phyloP scores from a whole-genome alignment of 2,797 vertebrate species.

The Pangasius krempfi region DNA sequence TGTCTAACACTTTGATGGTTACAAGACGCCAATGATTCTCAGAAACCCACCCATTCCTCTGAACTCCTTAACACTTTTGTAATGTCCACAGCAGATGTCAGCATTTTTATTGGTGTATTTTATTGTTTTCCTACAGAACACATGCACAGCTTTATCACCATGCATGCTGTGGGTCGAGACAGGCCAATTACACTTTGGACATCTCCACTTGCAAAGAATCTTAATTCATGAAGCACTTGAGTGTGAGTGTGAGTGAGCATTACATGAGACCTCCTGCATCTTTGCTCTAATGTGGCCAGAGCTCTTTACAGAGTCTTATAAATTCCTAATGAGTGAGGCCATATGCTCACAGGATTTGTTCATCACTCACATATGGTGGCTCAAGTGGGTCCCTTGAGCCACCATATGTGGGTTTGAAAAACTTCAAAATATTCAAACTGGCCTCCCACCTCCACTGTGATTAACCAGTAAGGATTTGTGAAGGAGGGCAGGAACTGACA shows the following conservation, averaged over 20 bases:
- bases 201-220: not conserved
- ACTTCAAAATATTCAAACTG: conserved; percentile 7
- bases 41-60: not conserved
- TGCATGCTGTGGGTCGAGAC: not conserved
- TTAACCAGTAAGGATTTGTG: not conserved
- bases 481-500: conserved; percentile 15
- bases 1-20: not conserved
- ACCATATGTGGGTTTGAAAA: conserved; percentile 24
- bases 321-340: conserved; percentile 17
- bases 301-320: conserved; percentile 17
- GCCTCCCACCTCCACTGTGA: conserved; percentile 9
- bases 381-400: conserved; percentile 8
- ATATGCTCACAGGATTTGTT: conserved; percentile 10
- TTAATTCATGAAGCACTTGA: not conserved
- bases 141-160: not conserved
- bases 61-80: not conserved
- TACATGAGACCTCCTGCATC: conserved; percentile 10
- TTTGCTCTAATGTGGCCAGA: not conserved
- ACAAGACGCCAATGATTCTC: not conserved
- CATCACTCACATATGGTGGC: conserved; percentile 17
- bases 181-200: not conserved
- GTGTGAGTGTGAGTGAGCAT: not conserved
- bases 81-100: not conserved
- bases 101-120: not conserved
- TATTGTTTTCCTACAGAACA: not conserved